Base-by-base conservation (phyloP, 1,140 invertebrate species). In the Glomeris maerens region DNA sequence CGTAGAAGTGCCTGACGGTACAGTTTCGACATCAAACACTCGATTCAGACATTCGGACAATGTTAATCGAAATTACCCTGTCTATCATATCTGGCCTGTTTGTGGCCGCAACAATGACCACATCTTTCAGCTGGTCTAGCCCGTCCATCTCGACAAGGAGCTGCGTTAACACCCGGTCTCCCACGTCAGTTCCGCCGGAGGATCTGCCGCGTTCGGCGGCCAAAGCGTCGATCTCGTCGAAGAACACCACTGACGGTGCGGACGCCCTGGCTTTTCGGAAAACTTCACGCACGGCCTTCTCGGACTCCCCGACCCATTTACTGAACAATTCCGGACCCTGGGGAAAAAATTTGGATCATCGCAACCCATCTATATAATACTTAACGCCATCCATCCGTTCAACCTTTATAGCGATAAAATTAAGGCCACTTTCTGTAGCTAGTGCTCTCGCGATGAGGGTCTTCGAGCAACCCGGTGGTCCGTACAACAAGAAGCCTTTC, bases 231-330 rank as follows among this genome's bases (percentile, higher is more conserved):
- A 98, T 86, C 74, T 98, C 95, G 70, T 98, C 94, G 64, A 98
- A 94, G 69, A 98, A 98, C 54, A 98, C 78, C 57, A 98, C 84
- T 3, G 88, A 83, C 0, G 95, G 95, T 1, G 93, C 81, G 2
- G 92, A 88, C 67, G 86, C 79, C 49, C 84, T 74, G 0, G 94
- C 94, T 72, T 90, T 90, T 2, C 80, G 74, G 64, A 98, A 98
- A 10, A 97, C 69, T 61, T 92, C 84, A 50, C 88, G 74, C 0
- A 98, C 82, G 1, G 89, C 88, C 58, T 80, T 76, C 65, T 98
- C 95, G 0, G 93, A 97, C 64, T 98, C 93, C 4, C 95, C 95
- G 13, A 98, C 93, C 82, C 85, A 98, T 72, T 98, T 98, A 21
- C 83, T 93, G 66, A 98, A 95, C 44, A 98, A 67, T 65, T 98